Conservation (phyloP, 1,140 invertebrate genomes). For the Macrostomum lignano region DNA sequence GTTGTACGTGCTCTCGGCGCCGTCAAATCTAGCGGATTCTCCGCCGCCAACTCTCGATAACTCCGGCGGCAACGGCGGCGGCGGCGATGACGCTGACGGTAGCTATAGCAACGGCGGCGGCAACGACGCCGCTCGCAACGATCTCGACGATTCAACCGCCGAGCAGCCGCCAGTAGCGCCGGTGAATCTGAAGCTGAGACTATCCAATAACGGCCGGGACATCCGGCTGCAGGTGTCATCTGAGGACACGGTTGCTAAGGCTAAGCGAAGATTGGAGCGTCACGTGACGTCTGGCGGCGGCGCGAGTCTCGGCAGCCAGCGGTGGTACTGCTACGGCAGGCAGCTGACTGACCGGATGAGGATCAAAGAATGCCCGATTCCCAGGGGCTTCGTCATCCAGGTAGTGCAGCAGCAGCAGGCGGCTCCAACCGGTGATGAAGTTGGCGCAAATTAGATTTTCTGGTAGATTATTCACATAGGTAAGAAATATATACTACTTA, state of each 20-base stretch:
- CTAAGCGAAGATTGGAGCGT: slow-evolving; percentile 2
- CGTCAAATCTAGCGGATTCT: slow-evolving; percentile 81
- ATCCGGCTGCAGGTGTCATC: background rate
- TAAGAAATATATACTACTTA: too few species aligned
- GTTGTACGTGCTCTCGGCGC: slow-evolving; percentile 69
- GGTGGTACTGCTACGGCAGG: slow-evolving; percentile 77
- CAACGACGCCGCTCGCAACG: too few species aligned
- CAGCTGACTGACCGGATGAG: slow-evolving; percentile 58
- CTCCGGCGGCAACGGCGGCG: too few species aligned
- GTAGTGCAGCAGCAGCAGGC: too few species aligned
- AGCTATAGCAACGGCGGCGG: too few species aligned
- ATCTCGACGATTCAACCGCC: too few species aligned
- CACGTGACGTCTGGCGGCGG: background rate
- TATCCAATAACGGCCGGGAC: slow-evolving; percentile 1
- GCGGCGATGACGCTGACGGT: too few species aligned
- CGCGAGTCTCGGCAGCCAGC: slow-evolving; percentile 33
- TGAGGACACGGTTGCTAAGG: slow-evolving; percentile 2
- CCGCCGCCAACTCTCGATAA: too few species aligned
- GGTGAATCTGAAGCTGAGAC: background rate
- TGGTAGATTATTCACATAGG: too few species aligned
- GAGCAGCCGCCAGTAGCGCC: too few species aligned
- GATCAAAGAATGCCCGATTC: slow-evolving; percentile 59
- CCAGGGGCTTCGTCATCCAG: slow-evolving; percentile 61
- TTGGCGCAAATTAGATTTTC: too few species aligned
- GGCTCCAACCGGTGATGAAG: too few species aligned